Evolutionary conservation across 2,797 vertebrate species (phyloP), one percentile per base, ranked within the genome.

Genomic region (Valencia hispanica): DNA sequence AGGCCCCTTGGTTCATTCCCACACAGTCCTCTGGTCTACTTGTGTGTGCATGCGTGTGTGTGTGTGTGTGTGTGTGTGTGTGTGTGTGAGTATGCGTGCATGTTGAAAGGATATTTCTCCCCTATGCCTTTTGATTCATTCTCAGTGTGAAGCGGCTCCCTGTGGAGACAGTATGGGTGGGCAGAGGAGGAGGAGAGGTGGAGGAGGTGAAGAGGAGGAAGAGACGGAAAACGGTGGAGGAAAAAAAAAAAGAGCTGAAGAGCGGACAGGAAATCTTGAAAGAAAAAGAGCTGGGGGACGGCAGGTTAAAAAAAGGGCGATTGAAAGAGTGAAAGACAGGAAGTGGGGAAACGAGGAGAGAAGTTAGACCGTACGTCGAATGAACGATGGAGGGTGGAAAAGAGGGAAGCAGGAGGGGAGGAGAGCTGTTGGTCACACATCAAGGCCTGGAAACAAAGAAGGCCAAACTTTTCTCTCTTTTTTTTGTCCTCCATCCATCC

Each of bases 1-100:
- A 96, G 97, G 97, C 97, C 97, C 97, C 97, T 98, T 96, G 96
- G 97, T 97, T 97, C 97, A 99, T 99, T 99, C 98, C 98, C 98
- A 99, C 98, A 99, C 98, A 98, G 97, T 90, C 86, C 86, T 88
- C 84, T 74, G 75, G 70, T 73, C 74, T 79, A 22, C 25, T 51
- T 22, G 55, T 77, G 69, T 81, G 73, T 76, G 80, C 84, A 77
- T 76, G 74, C 47, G 76, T 68, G 43, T 79, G 59, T 78, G 75
- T 73, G 69, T 74, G 78, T 74, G 74, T 25, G 61, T 65, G 79
- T 61, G 68, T 66, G 68, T n/a, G 65, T 1, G 50, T 17, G 66
- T 51, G 70, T 39, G 78, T 63, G 79, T 73, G 79, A 72, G 84
- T 20, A 70, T 10, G 84, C 51, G 48, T 92, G 96, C 95, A 87